Evolutionary conservation across 1,140 invertebrate genomes (phyloP).

Genomic region (Littorina saxatilis): DNA sequence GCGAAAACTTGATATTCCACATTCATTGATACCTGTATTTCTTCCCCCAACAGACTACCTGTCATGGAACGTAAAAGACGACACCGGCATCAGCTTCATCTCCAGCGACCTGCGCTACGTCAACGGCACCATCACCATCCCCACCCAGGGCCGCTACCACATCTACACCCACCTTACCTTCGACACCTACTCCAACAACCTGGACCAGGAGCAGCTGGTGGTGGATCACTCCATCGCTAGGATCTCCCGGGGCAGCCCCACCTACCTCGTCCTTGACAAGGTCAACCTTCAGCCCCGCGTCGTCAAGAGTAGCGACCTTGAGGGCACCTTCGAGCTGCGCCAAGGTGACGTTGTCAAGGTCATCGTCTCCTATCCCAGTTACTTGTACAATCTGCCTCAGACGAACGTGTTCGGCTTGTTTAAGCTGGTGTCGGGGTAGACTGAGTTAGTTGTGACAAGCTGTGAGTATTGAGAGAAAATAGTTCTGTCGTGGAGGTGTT

Average conservation of each 20-base stretch:
- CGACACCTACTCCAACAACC: conserved; percentile 25
- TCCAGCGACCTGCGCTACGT: conserved; percentile 24
- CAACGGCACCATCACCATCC: conserved; percentile 37
- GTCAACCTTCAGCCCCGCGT: conserved; percentile 11
- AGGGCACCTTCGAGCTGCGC: conserved; percentile 30
- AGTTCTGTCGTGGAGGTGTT: too few species aligned
- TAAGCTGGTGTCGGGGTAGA: conserved; percentile 15
- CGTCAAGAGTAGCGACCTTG: conserved; percentile 33
- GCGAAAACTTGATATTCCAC: too few species aligned
- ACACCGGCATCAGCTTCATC: conserved; percentile 24
- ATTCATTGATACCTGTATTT: too few species aligned
- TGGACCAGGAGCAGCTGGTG: conserved; percentile 25
- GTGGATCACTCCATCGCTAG: conserved; percentile 17
- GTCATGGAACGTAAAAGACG: conserved; percentile 11
- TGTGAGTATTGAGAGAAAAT: too few species aligned
- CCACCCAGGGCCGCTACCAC: conserved; percentile 26
- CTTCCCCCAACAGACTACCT: conserved; percentile 25
- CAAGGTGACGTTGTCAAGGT: conserved; percentile 26
- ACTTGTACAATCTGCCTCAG: conserved; percentile 32
- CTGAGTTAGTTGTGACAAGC: too few species aligned
- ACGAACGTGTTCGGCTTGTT: conserved; percentile 32
- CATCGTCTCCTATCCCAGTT: conserved; percentile 17
- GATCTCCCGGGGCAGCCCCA: conserved; percentile 6
- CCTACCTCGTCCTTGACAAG: conserved; percentile 17
- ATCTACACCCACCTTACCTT: conserved; percentile 35